phyloP scores from a whole-genome alignment of 2,113 vertebrate species.

The Pardalotus punctatus region DNA sequence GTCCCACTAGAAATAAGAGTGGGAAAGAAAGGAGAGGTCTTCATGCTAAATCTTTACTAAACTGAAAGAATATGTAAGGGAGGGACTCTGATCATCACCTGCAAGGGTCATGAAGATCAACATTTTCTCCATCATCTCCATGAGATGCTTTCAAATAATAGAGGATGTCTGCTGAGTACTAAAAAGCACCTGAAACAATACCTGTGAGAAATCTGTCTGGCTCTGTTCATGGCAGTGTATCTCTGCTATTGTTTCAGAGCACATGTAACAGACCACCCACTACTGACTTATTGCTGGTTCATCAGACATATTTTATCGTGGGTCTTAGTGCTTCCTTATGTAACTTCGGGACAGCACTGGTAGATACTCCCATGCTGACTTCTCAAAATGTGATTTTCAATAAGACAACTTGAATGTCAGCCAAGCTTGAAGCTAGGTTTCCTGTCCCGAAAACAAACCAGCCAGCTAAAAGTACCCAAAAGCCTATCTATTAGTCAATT shows the following conservation, averaged over 20 bases:
- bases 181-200: neutral
- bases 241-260: neutral
- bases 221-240: neutral
- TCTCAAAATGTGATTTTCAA: neutral
- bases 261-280: neutral
- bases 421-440: neutral
- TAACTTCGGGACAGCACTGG: neutral
- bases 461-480: accelerated
- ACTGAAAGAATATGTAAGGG: neutral
- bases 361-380: neutral
- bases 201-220: neutral
- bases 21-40: neutral
- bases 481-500: neutral
- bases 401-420: neutral
- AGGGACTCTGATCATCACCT: neutral
- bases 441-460: neutral
- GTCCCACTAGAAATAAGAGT: neutral
- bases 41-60: neutral
- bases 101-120: neutral
- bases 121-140: neutral
- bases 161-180: neutral
- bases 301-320: neutral
- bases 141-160: neutral
- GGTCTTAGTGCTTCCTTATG: neutral
- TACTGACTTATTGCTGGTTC: neutral